These are phyloP conservation scores for Lomographa bimaculata DNA, from an alignment of 2,888 invertebrate genomes.

Conservation along the genomic window DNA sequence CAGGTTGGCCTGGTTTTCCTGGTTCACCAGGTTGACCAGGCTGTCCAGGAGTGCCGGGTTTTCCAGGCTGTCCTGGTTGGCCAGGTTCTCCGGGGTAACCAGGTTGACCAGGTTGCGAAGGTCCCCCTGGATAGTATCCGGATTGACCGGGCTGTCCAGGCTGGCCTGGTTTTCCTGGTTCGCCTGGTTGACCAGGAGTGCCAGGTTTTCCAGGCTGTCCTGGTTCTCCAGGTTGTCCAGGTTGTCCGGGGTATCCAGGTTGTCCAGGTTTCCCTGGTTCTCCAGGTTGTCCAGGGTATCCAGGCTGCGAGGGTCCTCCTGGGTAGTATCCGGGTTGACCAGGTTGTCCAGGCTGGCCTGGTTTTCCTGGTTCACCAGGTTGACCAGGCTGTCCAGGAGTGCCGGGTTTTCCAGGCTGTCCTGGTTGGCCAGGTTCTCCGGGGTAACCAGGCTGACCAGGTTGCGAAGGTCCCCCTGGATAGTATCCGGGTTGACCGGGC, in stretches of 20 bases:
- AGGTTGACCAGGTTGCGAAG: constrained; percentile 30
- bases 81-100: constrained; percentile 26
- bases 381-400: constrained; percentile 14
- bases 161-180: constrained; percentile 4
- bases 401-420: constrained; percentile 34
- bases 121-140: not conserved
- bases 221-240: constrained; percentile 37
- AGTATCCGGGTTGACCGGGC: constrained; percentile 38
- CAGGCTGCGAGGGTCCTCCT: no score
- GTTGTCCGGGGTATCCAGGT: constrained; percentile 36
- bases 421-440: no score
- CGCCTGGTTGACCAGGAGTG: constrained; percentile 29
- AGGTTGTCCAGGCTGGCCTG: constrained; percentile 25
- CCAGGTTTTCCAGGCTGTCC: constrained; percentile 37
- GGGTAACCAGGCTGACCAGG: constrained; percentile 29
- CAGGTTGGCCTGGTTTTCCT: constrained; percentile 40
- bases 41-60: constrained; percentile 44
- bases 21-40: constrained; percentile 36
- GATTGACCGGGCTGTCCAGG: constrained; percentile 19
- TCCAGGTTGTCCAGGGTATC: constrained; percentile 32
- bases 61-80: constrained; percentile 29
- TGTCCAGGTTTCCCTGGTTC: constrained; percentile 30
- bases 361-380: not conserved
- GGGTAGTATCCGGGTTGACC: not conserved
- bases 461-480: no score